Conservation (phyloP, 2,888 invertebrate species). For the Anoplius nigerrimus region DNA sequence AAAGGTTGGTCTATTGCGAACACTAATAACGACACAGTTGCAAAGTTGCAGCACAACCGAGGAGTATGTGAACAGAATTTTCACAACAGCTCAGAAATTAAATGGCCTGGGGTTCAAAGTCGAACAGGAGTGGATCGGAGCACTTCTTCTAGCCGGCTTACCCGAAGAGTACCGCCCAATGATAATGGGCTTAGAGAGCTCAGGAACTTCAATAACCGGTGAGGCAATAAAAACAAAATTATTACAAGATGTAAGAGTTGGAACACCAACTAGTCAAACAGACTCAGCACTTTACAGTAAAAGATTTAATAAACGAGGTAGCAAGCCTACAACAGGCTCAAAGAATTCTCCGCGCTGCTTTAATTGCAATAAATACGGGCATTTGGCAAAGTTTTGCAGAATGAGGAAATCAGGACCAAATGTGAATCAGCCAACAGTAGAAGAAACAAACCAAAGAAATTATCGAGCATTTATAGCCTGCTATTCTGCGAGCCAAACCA, state of each 20-base stretch:
- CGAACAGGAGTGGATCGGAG: background rate
- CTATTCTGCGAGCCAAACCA: background rate
- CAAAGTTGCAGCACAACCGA: background rate
- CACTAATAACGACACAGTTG: background rate
- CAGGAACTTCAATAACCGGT: background rate
- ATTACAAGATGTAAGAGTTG: conserved; percentile 30
- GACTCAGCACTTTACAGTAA: too few relatives aligned
- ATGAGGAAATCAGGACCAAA: conserved; percentile 21
- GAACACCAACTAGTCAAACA: too few relatives aligned
- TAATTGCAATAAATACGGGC: background rate
- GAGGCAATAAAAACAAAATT: conserved; percentile 16
- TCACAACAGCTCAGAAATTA: background rate
- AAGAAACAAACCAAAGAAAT: background rate
- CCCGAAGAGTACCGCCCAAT: conserved; percentile 4
- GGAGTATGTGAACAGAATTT: conserved; percentile 7
- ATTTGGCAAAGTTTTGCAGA: conserved; percentile 8
- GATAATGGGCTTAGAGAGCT: background rate
- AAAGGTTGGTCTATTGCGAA: conserved; percentile 1
- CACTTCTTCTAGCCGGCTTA: conserved; percentile 8
- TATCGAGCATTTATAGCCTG: conserved; percentile 10
- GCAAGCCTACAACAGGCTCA: too few relatives aligned
- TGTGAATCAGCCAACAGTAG: background rate
- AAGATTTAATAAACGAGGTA: too few relatives aligned
- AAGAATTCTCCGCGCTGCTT: background rate
- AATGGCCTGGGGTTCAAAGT: background rate